These are phyloP conservation scores for Euborellia annulipes DNA, from an alignment of 1,140 invertebrate genomes.

Conservation along the genomic window DNA sequence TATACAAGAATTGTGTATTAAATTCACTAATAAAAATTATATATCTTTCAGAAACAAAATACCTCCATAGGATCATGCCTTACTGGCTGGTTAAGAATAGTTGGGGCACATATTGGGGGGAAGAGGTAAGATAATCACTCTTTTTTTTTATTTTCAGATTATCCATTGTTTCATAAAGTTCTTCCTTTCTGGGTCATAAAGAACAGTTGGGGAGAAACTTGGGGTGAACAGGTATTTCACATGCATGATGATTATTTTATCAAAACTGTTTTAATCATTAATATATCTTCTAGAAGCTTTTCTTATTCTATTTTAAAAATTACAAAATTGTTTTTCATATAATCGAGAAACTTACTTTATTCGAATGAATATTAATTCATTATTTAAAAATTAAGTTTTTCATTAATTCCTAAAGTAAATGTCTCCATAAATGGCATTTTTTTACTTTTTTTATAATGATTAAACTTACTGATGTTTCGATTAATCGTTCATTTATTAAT, in stretches of 20 bases:
- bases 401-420: no score
- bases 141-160: slow-evolving; percentile 40
- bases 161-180: slow-evolving; percentile 61
- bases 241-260: neutral
- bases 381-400: no score
- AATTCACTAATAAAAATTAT: neutral
- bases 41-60: slow-evolving; percentile 2
- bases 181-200: slow-evolving; percentile 88
- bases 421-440: no score
- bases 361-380: no score
- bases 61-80: slow-evolving; percentile 22
- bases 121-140: slow-evolving; percentile 29
- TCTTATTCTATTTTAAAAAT: no score
- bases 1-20: no score
- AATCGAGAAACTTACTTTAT: no score
- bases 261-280: slow-evolving; percentile 31
- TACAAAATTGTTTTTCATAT: no score
- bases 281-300: no score
- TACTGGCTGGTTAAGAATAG: slow-evolving; percentile 44
- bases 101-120: slow-evolving; percentile 36
- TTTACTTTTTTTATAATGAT: no score
- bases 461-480: no score
- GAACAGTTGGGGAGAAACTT: slow-evolving; percentile 77
- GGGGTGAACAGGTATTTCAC: slow-evolving; percentile 52
- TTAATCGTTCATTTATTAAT: no score